Evolutionary conservation across 2,797 vertebrate species (phyloP), one percentile per base, ranked within the genome.

Genomic region (Tympanoctomys barrerae): DNA sequence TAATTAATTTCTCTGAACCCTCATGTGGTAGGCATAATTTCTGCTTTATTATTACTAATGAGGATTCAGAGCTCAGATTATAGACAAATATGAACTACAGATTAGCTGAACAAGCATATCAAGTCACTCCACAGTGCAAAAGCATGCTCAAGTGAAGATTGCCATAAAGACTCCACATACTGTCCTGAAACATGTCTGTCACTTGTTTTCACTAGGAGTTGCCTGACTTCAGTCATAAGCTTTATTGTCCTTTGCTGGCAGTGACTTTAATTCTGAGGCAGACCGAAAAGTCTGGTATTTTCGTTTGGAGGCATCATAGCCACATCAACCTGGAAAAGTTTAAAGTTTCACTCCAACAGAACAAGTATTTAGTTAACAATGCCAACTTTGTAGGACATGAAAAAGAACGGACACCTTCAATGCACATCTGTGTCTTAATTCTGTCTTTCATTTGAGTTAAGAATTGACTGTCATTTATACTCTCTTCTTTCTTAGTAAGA

Each of bases 391-490:
- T 84, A 13, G 31, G n/a, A 31, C 86, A 46, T 33, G 26, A 57
- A 95, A 82, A 84, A 77, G 57, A 81, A 82, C 89, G 46, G 64
- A 90, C 31, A 0, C 22, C 7, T 39, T 84, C n/a, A 84, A 70
- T 5, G 54, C 6, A 22, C 52, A 49, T 24, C 7, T 26, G 3
- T 57, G n/a, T 83, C 68, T 92, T 18, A 22, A 28, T 57, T 90
- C 36, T 90, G 77, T 26, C 33, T 91, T 87, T 80, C 28, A 19
- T 94, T 94, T 89, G 88, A 61, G 62, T 79, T 49, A 93, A 59
- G 73, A 94, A 85, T 39, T 82, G 61, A 83, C 71, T 87, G 33
- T 57, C 49, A 19, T 95, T 88, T 96, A 62, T 73, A 64, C 3
- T 73, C 19, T 94, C 14, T 7, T 89, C 5, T 18, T 85, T 71